Evolutionary conservation across 2,113 vertebrate species (phyloP).

Genomic region (Motacilla tschutschensis): DNA sequence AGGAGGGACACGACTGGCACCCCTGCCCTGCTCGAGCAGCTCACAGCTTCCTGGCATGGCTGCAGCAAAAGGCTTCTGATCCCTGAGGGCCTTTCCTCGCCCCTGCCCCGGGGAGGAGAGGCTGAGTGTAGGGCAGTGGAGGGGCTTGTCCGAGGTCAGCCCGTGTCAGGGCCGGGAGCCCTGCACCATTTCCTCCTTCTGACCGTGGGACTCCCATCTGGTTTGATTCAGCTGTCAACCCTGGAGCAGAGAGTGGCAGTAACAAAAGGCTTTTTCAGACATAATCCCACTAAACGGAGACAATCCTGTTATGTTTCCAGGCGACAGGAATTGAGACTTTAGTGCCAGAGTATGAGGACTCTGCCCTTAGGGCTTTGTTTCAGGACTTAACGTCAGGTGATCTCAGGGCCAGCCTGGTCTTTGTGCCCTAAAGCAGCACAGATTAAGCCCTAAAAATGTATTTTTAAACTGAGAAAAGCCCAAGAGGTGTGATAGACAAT

Average conservation of each 20-base stretch:
- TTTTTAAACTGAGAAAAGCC: constrained; percentile 52
- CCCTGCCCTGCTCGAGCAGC: neutral
- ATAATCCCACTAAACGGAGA: constrained; percentile 58
- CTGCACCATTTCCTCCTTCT: neutral
- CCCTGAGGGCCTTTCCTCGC: neutral
- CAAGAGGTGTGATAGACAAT: constrained; percentile 44
- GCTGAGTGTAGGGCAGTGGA: neutral
- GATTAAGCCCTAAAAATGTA: constrained; percentile 57
- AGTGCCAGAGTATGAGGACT: constrained; percentile 51
- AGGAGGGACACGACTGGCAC: neutral
- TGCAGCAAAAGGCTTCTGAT: neutral
- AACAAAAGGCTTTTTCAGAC: constrained; percentile 61
- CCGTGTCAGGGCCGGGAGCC: constrained; percentile 2
- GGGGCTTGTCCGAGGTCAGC: constrained; percentile 14
- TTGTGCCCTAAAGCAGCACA: constrained; percentile 49
- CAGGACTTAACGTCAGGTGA: constrained; percentile 51
- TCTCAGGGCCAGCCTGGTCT: constrained; percentile 46
- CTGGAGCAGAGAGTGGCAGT: constrained; percentile 38
- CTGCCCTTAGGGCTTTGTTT: constrained; percentile 55
- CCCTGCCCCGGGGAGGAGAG: neutral
- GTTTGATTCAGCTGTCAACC: constrained; percentile 58
- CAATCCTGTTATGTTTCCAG: constrained; percentile 65
- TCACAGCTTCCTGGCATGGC: neutral
- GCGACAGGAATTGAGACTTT: constrained; percentile 57
- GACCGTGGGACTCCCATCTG: constrained; percentile 38